phyloP scores from a whole-genome alignment of 2,888 invertebrate species.

The Penaeus monodon region DNA sequence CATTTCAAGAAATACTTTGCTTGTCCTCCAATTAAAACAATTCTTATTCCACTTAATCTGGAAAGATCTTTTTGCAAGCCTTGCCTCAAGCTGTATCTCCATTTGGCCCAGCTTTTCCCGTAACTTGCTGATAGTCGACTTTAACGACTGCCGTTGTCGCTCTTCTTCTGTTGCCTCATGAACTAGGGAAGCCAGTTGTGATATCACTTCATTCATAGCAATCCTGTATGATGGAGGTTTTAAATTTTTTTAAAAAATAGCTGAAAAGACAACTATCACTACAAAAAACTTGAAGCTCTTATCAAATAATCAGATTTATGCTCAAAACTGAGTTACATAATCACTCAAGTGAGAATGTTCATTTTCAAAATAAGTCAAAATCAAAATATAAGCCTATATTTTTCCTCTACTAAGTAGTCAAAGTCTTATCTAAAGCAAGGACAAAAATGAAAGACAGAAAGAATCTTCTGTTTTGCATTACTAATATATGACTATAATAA shows the following conservation, averaged over 20 bases:
- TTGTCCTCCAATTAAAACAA: not conserved
- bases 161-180: constrained; percentile 40
- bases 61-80: not conserved
- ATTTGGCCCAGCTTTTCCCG: constrained; percentile 19
- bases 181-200: constrained; percentile 28
- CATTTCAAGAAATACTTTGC: not conserved
- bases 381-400: too few species aligned
- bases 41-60: not conserved
- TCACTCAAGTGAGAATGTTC: too few species aligned
- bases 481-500: too few species aligned
- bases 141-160: constrained; percentile 19
- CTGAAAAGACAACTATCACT: too few species aligned
- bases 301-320: too few species aligned
- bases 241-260: not conserved
- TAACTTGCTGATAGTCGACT: constrained; percentile 23
- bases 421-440: too few species aligned
- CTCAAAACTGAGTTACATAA: too few species aligned
- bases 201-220: constrained; percentile 28
- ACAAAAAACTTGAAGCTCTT: too few species aligned
- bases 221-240: not conserved
- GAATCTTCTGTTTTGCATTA: too few species aligned
- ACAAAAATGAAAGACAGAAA: too few species aligned
- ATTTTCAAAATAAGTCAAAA: too few species aligned
- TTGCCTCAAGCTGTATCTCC: constrained; percentile 48
- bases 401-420: too few species aligned